Base-by-base conservation (phyloP, 2,797 vertebrate genomes). In the Kryptopterus vitreolus region DNA sequence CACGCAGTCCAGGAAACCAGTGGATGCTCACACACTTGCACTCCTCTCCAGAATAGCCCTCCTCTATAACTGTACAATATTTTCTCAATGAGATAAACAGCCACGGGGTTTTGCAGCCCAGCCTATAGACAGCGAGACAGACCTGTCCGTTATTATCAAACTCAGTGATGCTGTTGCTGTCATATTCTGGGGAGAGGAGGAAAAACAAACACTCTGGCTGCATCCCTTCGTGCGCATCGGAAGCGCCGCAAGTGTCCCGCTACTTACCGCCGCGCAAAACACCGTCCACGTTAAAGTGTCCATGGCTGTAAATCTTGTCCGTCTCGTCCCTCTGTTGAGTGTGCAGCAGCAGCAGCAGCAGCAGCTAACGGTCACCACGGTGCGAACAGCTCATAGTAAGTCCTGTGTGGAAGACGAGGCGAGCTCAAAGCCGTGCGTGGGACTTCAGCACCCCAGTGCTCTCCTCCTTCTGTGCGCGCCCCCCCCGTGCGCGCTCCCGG, bases 191-290 rank as follows among this genome's bases (percentile, higher is more conserved):
- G 31, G 15, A 69, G 18, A 22, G 63, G n/a, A n/a, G n/a, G n/a
- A n/a, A n/a, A n/a, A n/a, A n/a, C n/a, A 65, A 70, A 10, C 79
- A 52, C 38, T 55, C 48, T 35, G 13, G 38, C 46, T 24, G 57
- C 8, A 75, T 53, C 29, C 58, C 35, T 2, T 35, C 58, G 20
- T 31, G 22, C 13, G 53, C 35, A 75, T 43, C 12, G 26, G 6
- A 43, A 43, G 10, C 29, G 18, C 48, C 20, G 71, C 71, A 74
- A 74, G 71, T 58, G 71, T 43, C 55, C 71, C 55, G 33, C n/a
- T 58, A 82, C 93, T 94, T 55, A 94, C 93, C 92, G 89, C 65
- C 82, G 89, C 90, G 87, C 90, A 91, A 80, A 88, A 13, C 84
- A 91, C 48, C 85, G 90, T 78, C 85, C 92, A 87, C 62, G 88